Percentiles rank a stretch among this genome's conserved stretches.
Conservation (phyloP, 2,113 vertebrate genomes). For the Halichoerus grypus region DNA sequence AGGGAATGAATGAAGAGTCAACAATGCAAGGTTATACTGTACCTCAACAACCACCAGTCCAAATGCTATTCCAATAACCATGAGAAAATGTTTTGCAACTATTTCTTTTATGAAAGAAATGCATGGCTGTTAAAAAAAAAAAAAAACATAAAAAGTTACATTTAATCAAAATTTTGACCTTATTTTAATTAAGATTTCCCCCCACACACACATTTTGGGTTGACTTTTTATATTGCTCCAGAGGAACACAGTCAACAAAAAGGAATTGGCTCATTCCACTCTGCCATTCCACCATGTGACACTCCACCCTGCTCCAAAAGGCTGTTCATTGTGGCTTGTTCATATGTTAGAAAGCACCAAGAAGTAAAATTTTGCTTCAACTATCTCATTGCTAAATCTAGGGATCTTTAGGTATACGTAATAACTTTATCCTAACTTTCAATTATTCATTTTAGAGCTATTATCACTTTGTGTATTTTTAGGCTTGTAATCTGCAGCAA, state of each 20-base stretch:
- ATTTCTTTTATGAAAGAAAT: background rate
- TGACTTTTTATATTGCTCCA: background rate
- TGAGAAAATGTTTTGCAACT: slow-evolving; percentile 52
- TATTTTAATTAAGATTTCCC: slow-evolving; percentile 23
- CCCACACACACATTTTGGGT: background rate
- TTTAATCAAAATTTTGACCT: slow-evolving; percentile 48
- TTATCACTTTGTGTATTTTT: background rate
- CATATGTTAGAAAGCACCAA: background rate
- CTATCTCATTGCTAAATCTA: background rate
- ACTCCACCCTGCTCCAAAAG: background rate
- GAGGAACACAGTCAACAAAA: background rate
- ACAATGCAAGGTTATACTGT: slow-evolving; percentile 26
- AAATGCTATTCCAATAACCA: slow-evolving; percentile 87
- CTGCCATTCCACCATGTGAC: background rate
- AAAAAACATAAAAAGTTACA: slow-evolving; percentile 54
- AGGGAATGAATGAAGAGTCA: background rate
- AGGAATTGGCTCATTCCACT: background rate
- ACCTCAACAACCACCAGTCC: slow-evolving; percentile 89
- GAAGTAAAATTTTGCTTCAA: background rate
- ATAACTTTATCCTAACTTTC: slow-evolving; percentile 29
- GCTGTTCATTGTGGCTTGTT: background rate
- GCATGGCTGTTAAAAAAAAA: slow-evolving; percentile 84
- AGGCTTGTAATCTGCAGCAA: background rate
- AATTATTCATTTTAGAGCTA: background rate
- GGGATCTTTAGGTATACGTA: background rate